Conservation (phyloP, 2,797 vertebrate species). For the Pseudochirops corinnae region DNA sequence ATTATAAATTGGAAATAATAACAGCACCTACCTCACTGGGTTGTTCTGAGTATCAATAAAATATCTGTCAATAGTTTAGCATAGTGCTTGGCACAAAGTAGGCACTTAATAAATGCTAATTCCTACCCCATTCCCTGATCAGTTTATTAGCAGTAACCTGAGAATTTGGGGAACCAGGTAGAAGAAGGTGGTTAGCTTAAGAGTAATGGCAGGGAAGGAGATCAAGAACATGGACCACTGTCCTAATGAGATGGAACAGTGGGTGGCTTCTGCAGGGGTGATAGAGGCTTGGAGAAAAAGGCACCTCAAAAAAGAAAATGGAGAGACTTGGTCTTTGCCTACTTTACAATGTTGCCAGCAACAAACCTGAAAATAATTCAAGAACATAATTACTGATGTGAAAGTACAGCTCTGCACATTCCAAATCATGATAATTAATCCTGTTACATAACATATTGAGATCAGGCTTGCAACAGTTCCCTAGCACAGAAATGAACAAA, state of each 20-base stretch:
- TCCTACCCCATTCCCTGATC: not conserved
- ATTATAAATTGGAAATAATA: not conserved
- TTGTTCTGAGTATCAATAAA: not conserved
- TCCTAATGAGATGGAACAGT: not conserved
- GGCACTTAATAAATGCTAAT: not conserved
- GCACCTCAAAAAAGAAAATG: constrained; percentile 50
- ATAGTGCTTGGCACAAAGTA: not conserved
- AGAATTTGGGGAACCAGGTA: not conserved
- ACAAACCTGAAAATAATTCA: constrained; percentile 65
- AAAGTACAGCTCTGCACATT: constrained; percentile 60
- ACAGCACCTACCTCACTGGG: not conserved
- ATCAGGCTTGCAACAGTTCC: constrained; percentile 37
- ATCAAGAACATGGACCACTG: constrained; percentile 22
- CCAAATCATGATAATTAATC: constrained; percentile 63
- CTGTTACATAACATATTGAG: constrained; percentile 62
- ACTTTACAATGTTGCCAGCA: constrained; percentile 55
- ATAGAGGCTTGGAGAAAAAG: constrained; percentile 23
- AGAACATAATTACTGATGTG: constrained; percentile 68
- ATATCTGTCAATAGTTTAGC: not conserved
- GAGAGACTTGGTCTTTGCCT: constrained; percentile 62
- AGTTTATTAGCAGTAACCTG: not conserved
- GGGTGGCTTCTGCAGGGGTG: not conserved
- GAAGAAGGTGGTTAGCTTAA: not conserved
- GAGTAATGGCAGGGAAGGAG: constrained; percentile 4
- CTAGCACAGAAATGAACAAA: constrained; percentile 53